These are phyloP conservation scores for Chelonia mydas DNA, from an alignment of 2,797 vertebrate species.

Conservation along the genomic window DNA sequence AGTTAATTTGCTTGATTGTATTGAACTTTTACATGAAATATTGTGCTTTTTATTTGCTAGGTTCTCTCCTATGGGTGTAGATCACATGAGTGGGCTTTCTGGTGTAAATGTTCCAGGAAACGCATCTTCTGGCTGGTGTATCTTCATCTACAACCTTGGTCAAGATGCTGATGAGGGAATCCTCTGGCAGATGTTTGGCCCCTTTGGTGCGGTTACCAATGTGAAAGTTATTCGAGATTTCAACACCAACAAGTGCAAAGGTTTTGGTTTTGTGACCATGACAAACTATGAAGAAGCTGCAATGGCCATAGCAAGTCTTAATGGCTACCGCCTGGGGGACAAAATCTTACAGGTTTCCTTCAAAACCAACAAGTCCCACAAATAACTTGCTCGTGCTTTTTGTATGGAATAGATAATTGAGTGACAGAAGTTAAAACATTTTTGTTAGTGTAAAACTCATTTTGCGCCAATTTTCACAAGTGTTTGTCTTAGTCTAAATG, in stretches of 20 bases:
- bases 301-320: slow-evolving; percentile 99
- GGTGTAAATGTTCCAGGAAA: slow-evolving; percentile 91
- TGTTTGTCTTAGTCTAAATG: slow-evolving; percentile 91
- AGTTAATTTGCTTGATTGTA: slow-evolving; percentile 63
- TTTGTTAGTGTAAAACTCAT: slow-evolving; percentile 89
- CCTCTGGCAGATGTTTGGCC: slow-evolving; percentile 99
- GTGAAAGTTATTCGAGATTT: slow-evolving; percentile 99
- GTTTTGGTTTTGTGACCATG: slow-evolving; percentile 99
- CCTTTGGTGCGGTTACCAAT: slow-evolving; percentile 98
- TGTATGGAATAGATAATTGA: slow-evolving; percentile 88
- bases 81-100: slow-evolving; percentile 96
- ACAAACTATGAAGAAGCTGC: slow-evolving; percentile 99
- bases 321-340: slow-evolving; percentile 98
- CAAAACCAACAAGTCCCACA: slow-evolving; percentile 99
- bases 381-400: slow-evolving; percentile 91
- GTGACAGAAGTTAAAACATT: slow-evolving; percentile 84
- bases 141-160: slow-evolving; percentile 99
- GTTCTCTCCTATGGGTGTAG: slow-evolving; percentile 99
- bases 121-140: slow-evolving; percentile 96
- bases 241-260: slow-evolving; percentile 99
- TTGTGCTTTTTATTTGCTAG: slow-evolving; percentile 87
- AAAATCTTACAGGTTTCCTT: slow-evolving; percentile 99
- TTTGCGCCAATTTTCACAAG: slow-evolving; percentile 89
- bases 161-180: slow-evolving; percentile 98
- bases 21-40: slow-evolving; percentile 79